Base-by-base conservation (phyloP, 2,113 vertebrate genomes). In the Procavia capensis region DNA sequence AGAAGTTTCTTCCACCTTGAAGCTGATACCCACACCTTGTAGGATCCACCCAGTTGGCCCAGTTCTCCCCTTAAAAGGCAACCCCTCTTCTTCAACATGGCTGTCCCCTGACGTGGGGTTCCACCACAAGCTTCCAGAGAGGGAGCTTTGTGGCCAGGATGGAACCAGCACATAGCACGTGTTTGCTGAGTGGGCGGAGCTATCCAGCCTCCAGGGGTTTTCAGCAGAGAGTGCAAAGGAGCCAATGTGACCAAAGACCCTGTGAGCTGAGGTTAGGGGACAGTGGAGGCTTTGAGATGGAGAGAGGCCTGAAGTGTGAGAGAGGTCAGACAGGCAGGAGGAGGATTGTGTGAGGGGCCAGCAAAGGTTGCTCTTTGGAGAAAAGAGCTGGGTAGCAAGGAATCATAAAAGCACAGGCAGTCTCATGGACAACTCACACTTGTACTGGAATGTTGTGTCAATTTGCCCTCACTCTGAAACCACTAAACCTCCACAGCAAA, bases 281-380 rank as follows among this genome's bases (percentile, higher is more conserved):
- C 31, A 3, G 11, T n/a, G 34, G 47, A 25, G 29, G 34, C 63
- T 66, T 13, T 31, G 63, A 34, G 66, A 84, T 17, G 11, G 63
- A 85, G 63, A 29, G 6, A 1, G 9, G 8, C n/a, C 76, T 29
- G n/a, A 36, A 34, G 27, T 2, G 11, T 0, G 3, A 7, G 47
- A 36, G 16, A 24, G 45, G 11, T 41, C 36, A 6, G 43, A 17
- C 9, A 54, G 25, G 34, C 20, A 4, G 1, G 36, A 17, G 36
- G 31, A 5, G 20, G 45, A 9, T 5, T 6, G 47, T 34, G 20
- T 36, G 4, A 20, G 45, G 31, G 14, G 1, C 54, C 1, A 6
- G 45, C 20, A 14, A 9, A 57, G 45, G 14, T 0, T 6, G 24
- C 3, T 86, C 63, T 27, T 25, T 9, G 34, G 45, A 14, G 29